Base-by-base conservation (phyloP, 2,797 vertebrate genomes). In the Phylloscopus collybita region DNA sequence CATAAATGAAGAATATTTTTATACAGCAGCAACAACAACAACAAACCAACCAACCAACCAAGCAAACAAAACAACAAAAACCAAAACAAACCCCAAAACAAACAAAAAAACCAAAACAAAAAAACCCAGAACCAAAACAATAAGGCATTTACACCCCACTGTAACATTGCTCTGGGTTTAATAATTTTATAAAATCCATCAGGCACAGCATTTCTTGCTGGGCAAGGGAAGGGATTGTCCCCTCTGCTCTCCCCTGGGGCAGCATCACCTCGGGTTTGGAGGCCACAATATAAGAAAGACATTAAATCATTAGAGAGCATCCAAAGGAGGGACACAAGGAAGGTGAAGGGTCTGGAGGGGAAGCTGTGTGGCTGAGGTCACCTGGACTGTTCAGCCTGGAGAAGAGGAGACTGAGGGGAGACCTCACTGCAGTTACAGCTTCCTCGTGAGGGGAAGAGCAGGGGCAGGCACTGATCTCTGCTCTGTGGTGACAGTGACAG, bases 301-400 rank as follows among this genome's bases (percentile, higher is more conserved):
- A 38, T 29, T 23, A 27, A 51, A 36, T 1, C 12, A 5, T 36
- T 3, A 26, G 53, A 60, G 18, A 29, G 0, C 2, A 6, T 7
- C 27, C 4, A 4, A 27, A 67, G 62, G 32, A 60, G 4, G 11
- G 20, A 20, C 22, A 14, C 9, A 13, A 20, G 44, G 5, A 42
- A 25, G 32, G 32, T 18, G 38, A 38, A 27, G 27, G 32, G 10
- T 1, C 38, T 32, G 2, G 32, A 59, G 15, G 15, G 15, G 25
- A 60, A 32, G 36, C 15, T 0, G 0, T 67, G 53, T 16, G 2
- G 32, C 44, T 66, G 70, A 42, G 45, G 15, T 17, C 21, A 23
- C 22, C 1, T 32, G 61, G 6, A 1, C 32, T 66, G 26, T 21
- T 32, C 45, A 66, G 45, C 26, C 53, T 67, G 71, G 44, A 34